Conservation (phyloP, 1,140 invertebrate genomes). For the Melanaphis sacchari region DNA sequence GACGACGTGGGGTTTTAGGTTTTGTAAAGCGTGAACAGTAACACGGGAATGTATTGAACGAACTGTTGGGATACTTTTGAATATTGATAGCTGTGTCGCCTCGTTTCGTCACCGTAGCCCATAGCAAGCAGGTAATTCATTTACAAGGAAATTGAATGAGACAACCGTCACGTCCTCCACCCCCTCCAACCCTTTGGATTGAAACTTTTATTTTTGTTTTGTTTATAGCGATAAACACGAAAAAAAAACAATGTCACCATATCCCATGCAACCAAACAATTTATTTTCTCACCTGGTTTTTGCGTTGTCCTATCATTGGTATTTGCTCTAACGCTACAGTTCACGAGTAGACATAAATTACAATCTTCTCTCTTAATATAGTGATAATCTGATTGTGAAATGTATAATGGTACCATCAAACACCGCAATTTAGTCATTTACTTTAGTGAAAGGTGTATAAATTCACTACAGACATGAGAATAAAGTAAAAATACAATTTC, state of each 20-base stretch:
- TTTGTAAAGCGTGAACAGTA: not conserved
- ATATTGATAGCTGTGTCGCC: slow-evolving; percentile 9
- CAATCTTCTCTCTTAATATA: not conserved
- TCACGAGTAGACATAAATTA: not conserved
- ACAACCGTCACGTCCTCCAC: not conserved
- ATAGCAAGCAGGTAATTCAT: not conserved
- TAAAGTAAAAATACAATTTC: not conserved
- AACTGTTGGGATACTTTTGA: not conserved
- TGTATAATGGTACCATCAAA: not conserved
- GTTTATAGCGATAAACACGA: not conserved
- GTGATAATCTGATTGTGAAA: not conserved
- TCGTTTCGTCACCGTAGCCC: not conserved
- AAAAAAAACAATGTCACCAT: not conserved
- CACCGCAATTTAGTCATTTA: not conserved
- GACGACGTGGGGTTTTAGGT: not conserved
- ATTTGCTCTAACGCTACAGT: not conserved
- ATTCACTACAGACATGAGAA: not conserved
- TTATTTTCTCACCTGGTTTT: slow-evolving; percentile 2
- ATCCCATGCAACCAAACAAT: not conserved
- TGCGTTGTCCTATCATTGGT: not conserved
- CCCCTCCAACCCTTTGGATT: not conserved
- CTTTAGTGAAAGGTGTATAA: not conserved
- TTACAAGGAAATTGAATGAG: not conserved
- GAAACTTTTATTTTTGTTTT: not conserved
- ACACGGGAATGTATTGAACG: not conserved